Percentiles rank a stretch among this genome's conserved stretches.
phyloP scores from a whole-genome alignment of 2,797 vertebrate genomes.

The Martes flavigula region DNA sequence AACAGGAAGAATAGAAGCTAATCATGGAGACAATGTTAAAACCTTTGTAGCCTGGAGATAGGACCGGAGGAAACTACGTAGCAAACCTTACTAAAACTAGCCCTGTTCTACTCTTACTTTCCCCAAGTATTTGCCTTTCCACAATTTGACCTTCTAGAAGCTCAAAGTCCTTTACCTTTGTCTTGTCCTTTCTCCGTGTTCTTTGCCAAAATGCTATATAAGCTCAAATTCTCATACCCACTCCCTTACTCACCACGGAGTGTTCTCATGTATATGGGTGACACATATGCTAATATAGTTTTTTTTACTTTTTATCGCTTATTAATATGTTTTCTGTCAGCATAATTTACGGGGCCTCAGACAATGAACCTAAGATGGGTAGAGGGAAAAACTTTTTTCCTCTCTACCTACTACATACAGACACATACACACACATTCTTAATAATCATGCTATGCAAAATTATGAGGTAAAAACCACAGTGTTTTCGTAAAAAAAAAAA shows the following conservation, averaged over 20 bases:
- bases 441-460: background rate
- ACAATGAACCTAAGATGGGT: background rate
- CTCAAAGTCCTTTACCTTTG: background rate
- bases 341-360: background rate
- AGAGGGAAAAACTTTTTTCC: background rate
- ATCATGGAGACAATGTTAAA: background rate
- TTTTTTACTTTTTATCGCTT: background rate
- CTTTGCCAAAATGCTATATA: background rate
- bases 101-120: background rate
- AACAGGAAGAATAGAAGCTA: background rate
- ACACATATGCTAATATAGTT: background rate
- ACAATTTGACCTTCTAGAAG: background rate
- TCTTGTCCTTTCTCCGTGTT: background rate
- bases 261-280: background rate
- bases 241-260: background rate
- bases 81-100: background rate
- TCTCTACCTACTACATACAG: background rate
- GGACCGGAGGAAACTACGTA: background rate
- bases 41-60: background rate
- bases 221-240: background rate
- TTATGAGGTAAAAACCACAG: background rate
- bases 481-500: background rate
- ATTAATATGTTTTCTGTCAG: background rate
- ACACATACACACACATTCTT: background rate
- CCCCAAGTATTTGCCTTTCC: background rate